These are phyloP conservation scores for Passer domesticus DNA, from an alignment of 2,113 vertebrate genomes.

Conservation along the genomic window DNA sequence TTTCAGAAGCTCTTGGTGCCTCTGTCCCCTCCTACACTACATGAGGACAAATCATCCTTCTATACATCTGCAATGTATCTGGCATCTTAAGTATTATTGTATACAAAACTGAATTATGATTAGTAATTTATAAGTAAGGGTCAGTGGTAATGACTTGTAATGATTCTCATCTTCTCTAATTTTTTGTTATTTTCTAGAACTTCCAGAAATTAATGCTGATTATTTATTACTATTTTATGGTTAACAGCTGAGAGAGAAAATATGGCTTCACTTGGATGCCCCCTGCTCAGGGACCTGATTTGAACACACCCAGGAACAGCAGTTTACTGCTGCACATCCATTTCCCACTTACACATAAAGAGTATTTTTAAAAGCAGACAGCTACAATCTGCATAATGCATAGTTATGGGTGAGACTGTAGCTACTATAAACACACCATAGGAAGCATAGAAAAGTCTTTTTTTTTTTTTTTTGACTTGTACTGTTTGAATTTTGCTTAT, in stretches of 20 bases:
- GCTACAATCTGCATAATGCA: background rate
- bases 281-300: background rate
- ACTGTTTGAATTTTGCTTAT: background rate
- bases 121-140: background rate
- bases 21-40: background rate
- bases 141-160: background rate
- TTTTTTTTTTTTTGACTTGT: background rate
- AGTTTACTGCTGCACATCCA: background rate
- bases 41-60: background rate
- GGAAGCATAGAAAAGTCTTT: background rate
- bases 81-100: background rate
- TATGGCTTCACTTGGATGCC: background rate
- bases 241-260: background rate
- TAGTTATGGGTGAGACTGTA: background rate
- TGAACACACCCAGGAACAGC: background rate
- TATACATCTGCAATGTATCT: background rate
- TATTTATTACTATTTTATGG: background rate
- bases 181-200: background rate
- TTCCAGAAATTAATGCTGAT: background rate
- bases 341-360: background rate
- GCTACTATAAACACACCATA: accelerated
- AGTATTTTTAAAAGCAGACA: background rate
- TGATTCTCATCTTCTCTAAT: background rate
- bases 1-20: background rate
- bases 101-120: background rate